Evolutionary conservation across 2,797 vertebrate species (phyloP), one percentile per base, ranked within the genome.

Genomic region (Esox masquinongy): DNA sequence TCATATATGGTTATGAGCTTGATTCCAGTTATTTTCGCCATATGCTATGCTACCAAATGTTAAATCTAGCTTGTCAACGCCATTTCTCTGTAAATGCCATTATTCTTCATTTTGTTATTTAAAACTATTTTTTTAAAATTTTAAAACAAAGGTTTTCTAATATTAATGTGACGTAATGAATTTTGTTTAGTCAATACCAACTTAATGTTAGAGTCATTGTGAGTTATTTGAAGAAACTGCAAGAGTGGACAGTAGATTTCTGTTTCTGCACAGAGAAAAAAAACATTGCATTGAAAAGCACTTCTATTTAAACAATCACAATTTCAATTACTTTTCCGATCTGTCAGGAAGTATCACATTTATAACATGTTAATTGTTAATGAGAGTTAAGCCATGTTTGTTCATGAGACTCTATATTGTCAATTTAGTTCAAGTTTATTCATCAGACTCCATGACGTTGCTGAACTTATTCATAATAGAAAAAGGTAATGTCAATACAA

Each of bases 351-450:
- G 72, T 71, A 69, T 26, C 68, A 68, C 69, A 56, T 70, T 69
- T 56, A 86, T 76, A 76, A 19, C 51, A 80, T 91, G 83, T 90
- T 75, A 88, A 87, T 84, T 91, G 83, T 78, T 85, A 87, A 84
- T 86, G 76, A 83, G 74, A 81, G 76, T 77, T 67, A 70, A 72
- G 39, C 67, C 76, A 78, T 68, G 53, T 56, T 39, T 72, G 16
- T 69, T 68, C 29, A 53, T 24, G 9, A 24, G 56, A 72, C 69
- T 78, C 73, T 77, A 72, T 59, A 56, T 39, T 39, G 36, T 39
- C 43, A 47, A 14, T 47, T 66, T 69, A 71, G 36, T 66, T 47
- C 76, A 77, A 69, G 50, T 53, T 31, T 72, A 12, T 70, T 68
- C 26, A 51, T 43, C 2, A 47, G 43, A 71, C 67, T 78, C 73